These are phyloP conservation scores for Diprion similis DNA, from an alignment of 1,140 invertebrate species.

Conservation along the genomic window DNA sequence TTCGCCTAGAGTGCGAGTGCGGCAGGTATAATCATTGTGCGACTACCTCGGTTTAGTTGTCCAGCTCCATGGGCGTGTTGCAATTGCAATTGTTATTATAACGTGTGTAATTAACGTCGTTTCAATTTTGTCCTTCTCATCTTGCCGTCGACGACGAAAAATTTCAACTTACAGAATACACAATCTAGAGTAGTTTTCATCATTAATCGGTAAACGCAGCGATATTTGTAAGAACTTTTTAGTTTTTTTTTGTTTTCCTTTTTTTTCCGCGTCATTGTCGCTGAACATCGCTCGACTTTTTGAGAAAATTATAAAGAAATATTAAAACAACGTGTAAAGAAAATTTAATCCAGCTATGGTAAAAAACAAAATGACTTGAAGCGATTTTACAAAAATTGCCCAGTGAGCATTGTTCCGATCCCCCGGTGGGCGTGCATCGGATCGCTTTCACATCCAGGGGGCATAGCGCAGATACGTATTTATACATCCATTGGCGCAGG, in stretches of 20 bases:
- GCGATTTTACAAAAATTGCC: background rate
- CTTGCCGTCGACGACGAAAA: slow-evolving; percentile 46
- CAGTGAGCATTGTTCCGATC: background rate
- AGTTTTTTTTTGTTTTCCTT: slow-evolving; percentile 20
- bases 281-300: too few species aligned
- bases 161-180: slow-evolving; percentile 46
- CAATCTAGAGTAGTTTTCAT: slow-evolving; percentile 49
- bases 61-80: slow-evolving; percentile 31
- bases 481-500: too few species aligned
- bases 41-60: background rate
- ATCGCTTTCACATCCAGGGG: background rate
- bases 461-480: too few species aligned
- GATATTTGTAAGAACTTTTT: slow-evolving; percentile 53
- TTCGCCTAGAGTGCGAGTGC: background rate
- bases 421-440: background rate
- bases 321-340: too few species aligned
- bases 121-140: slow-evolving; percentile 16
- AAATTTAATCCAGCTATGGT: background rate
- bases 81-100: slow-evolving; percentile 57
- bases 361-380: background rate
- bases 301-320: too few species aligned
- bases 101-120: slow-evolving; percentile 54
- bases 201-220: slow-evolving; percentile 54
- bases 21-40: background rate
- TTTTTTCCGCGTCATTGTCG: too few species aligned